These are phyloP conservation scores for Chinchilla lanigera DNA, from an alignment of 2,113 vertebrate genomes.

Conservation along the genomic window DNA sequence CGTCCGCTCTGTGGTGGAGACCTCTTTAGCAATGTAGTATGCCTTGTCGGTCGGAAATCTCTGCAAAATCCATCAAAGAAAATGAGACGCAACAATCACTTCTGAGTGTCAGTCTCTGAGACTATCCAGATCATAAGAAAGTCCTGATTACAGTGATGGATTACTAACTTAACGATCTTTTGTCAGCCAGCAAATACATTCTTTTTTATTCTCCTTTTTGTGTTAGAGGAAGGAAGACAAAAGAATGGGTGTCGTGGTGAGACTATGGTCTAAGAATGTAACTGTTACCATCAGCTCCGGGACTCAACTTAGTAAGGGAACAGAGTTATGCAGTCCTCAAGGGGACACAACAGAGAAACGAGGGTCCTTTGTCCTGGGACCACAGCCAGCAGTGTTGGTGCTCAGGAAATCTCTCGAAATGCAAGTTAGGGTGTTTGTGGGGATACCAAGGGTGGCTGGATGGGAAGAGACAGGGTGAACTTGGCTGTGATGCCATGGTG, in stretches of 20 bases:
- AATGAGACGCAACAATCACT: neutral
- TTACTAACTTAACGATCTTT: neutral
- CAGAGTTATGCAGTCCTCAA: neutral
- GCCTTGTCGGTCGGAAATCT: slow-evolving; percentile 94
- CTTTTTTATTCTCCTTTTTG: neutral
- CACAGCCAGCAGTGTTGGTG: fast-evolving
- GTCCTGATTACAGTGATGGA: neutral
- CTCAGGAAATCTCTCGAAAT: neutral
- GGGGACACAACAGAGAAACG: neutral
- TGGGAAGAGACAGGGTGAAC: neutral
- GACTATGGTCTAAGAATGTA: neutral
- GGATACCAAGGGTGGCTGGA: neutral
- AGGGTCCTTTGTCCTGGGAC: neutral
- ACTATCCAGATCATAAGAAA: neutral
- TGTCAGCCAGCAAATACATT: neutral
- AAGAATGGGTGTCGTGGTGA: neutral
- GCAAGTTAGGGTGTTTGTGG: neutral
- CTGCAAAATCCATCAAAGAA: slow-evolving; percentile 85
- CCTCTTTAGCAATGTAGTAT: slow-evolving; percentile 98
- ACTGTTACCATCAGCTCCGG: neutral
- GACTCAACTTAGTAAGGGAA: neutral
- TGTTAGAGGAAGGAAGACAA: neutral
- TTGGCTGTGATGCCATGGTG: fast-evolving
- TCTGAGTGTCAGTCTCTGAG: neutral
- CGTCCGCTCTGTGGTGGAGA: slow-evolving; percentile 94